Evolutionary conservation across 2,888 invertebrate genomes (phyloP).

Genomic region (Amiota minor): DNA sequence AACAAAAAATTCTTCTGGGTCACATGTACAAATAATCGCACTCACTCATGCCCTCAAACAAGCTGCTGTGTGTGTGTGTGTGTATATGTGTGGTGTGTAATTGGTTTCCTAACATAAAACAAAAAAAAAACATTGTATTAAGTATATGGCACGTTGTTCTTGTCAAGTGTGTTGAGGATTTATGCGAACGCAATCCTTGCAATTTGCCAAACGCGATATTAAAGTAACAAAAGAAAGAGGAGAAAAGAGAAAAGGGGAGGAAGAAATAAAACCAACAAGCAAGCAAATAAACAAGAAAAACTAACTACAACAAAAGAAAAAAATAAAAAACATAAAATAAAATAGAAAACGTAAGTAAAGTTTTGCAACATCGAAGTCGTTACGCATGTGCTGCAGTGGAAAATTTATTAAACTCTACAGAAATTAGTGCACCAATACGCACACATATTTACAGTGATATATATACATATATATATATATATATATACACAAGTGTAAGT

Average conservation of each 20-base stretch:
- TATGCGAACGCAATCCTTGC: conserved; percentile 56
- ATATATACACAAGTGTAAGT: conserved; percentile 16
- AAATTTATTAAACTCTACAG: conserved; percentile 61
- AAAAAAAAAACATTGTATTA: background rate
- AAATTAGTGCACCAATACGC: conserved; percentile 55
- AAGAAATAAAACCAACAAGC: too few species aligned
- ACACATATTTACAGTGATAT: conserved; percentile 31
- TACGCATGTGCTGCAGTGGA: conserved; percentile 57
- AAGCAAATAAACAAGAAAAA: conserved; percentile 31
- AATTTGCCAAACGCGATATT: conserved; percentile 64
- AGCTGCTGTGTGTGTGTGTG: too few species aligned
- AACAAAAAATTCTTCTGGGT: conserved; percentile 11
- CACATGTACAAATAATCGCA: conserved; percentile 30
- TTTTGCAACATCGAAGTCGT: conserved; percentile 35
- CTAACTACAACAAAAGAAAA: conserved; percentile 42
- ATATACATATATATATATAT: background rate
- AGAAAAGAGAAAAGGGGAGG: too few species aligned
- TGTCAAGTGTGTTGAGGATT: conserved; percentile 50
- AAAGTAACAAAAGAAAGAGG: conserved; percentile 44
- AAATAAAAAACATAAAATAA: too few species aligned
- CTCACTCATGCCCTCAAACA: background rate
- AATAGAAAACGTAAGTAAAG: conserved; percentile 31
- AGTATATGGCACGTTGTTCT: conserved; percentile 2
- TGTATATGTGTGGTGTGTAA: too few species aligned
- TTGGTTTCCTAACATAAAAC: background rate